These are phyloP conservation scores for Triplophysa tibetana DNA, from an alignment of 2,113 vertebrate species.

Conservation along the genomic window DNA sequence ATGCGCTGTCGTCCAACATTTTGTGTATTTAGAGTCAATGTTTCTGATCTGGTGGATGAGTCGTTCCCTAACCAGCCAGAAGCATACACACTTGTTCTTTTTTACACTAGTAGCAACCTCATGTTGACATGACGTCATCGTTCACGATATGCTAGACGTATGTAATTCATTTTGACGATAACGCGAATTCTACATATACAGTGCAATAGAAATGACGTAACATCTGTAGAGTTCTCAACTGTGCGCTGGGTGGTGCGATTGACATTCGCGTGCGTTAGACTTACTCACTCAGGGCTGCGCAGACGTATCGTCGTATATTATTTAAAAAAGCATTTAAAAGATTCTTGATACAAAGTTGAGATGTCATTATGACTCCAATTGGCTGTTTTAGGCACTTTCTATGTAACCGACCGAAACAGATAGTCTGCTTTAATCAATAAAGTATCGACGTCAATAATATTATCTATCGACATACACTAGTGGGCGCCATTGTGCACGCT, in stretches of 20 bases:
- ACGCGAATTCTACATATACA: neutral
- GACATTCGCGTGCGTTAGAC: neutral
- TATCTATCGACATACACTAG: neutral
- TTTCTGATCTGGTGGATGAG: conserved; percentile 6
- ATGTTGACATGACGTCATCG: neutral
- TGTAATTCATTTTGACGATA: neutral
- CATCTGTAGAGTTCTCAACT: neutral
- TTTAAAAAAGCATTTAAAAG: too few species aligned
- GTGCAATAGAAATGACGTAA: neutral
- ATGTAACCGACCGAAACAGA: too few species aligned
- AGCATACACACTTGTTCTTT: neutral
- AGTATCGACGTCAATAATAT: neutral
- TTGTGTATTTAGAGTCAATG: neutral
- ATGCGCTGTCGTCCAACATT: neutral
- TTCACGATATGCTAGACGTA: neutral
- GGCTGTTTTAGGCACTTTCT: too few species aligned
- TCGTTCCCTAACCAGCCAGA: neutral
- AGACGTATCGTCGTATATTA: too few species aligned
- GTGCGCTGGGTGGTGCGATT: neutral
- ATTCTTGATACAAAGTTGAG: neutral
- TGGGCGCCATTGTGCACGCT: neutral
- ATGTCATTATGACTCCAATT: neutral
- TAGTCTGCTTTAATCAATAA: too few species aligned
- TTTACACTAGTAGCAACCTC: too few species aligned
- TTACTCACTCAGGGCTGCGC: too few species aligned